phyloP scores from a whole-genome alignment of 1,140 invertebrate genomes.

The Bombyx mori region DNA sequence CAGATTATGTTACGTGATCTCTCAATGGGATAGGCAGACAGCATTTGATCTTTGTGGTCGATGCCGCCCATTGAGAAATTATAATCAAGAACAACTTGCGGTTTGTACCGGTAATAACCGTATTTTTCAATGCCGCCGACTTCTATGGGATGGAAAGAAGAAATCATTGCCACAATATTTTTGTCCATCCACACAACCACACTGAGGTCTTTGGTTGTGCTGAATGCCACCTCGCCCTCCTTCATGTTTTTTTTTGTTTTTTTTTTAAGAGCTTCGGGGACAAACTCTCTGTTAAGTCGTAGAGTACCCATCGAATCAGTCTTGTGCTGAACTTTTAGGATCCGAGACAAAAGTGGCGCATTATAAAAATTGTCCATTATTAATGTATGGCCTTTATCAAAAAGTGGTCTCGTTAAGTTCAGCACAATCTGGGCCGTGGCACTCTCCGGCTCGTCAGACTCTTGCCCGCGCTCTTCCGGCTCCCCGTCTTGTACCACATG shows the following conservation, averaged over 20 bases:
- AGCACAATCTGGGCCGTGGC: slow-evolving; percentile 16
- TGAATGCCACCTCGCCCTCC: slow-evolving; percentile 11
- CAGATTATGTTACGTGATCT: no score
- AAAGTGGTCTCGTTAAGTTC: slow-evolving; percentile 14
- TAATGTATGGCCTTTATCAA: slow-evolving; percentile 10
- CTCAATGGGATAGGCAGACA: no score
- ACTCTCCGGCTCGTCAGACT: slow-evolving; percentile 5
- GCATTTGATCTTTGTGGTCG: no score
- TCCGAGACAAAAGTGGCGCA: no score
- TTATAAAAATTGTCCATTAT: slow-evolving; percentile 14
- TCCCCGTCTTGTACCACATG: no score
- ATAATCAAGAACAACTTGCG: no score
- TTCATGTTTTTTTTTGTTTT: slow-evolving; percentile 15
- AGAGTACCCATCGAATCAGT: slow-evolving; percentile 19
- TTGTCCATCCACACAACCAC: slow-evolving; percentile 17
- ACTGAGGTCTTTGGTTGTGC: slow-evolving; percentile 14
- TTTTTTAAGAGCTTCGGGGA: slow-evolving; percentile 4
- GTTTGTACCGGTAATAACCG: neutral
- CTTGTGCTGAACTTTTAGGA: slow-evolving; percentile 10
- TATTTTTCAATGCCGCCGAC: slow-evolving; percentile 13
- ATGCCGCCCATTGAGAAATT: no score
- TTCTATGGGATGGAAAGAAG: slow-evolving; percentile 9
- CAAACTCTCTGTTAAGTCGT: slow-evolving; percentile 12
- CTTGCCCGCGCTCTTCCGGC: slow-evolving; percentile 1
- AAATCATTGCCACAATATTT: slow-evolving; percentile 9